A percentile compares a stretch with the other conserved stretches of the same genome.
Conservation (phyloP, 2,888 invertebrate genomes). For the Clitarchus hookeri region DNA sequence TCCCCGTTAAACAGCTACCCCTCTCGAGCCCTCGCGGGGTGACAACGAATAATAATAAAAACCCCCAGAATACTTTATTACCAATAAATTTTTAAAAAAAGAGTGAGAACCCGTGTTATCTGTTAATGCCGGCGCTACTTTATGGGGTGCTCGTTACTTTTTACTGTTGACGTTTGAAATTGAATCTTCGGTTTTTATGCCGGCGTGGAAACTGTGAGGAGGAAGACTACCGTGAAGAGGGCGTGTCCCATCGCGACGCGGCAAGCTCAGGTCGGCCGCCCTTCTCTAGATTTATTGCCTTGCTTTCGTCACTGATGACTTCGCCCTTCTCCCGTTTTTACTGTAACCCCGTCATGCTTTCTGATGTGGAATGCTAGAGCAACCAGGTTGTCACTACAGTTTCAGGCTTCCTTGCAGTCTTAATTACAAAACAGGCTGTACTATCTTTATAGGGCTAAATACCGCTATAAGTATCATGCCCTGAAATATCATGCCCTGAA, state of each 20-base stretch:
- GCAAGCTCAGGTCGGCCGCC: background rate
- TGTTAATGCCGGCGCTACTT: background rate
- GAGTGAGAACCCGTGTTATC: background rate
- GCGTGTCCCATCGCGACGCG: background rate
- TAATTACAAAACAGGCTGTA: too few relatives aligned
- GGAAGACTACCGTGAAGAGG: background rate
- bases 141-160: background rate
- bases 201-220: background rate
- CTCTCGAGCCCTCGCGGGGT: background rate
- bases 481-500: too few relatives aligned
- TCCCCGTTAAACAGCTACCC: background rate
- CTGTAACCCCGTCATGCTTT: too few relatives aligned
- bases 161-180: background rate
- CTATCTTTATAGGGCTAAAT: too few relatives aligned
- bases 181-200: background rate
- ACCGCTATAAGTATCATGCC: too few relatives aligned
- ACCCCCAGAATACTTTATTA: background rate
- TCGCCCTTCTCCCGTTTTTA: too few relatives aligned
- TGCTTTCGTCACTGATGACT: background rate
- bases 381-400: too few relatives aligned
- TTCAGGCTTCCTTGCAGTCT: too few relatives aligned
- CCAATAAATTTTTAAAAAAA: background rate
- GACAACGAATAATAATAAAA: background rate
- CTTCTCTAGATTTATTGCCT: background rate
- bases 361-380: too few relatives aligned